Base-by-base conservation (phyloP, 1,140 invertebrate genomes). In the Rhopalosiphum maidis region DNA sequence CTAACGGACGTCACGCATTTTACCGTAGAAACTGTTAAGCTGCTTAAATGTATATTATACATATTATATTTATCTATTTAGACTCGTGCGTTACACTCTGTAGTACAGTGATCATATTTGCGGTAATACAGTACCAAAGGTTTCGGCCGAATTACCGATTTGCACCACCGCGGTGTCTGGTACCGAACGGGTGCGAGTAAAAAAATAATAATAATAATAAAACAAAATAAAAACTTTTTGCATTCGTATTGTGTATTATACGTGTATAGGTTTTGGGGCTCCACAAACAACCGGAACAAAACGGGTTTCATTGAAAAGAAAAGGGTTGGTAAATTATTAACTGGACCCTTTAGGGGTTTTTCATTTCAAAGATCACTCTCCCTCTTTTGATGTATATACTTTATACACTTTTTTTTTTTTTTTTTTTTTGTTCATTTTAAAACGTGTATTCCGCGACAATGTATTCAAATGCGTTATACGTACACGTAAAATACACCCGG, bases 241-340 rank as follows among this genome's bases (percentile, higher is more conserved):
- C 88, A 55, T 93, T 25, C 82, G 51, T 51, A 83, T 92, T 92
- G 77, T 92, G 35, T 54, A 23, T 30, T 90, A 54, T 90, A 90
- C 25, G 43, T 48, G 35, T 91, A 77, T n/a, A 77, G 48, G n/a
- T 85, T 93, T 51, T 93, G 25, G 77, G 91, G 91, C 41, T 54
- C 35, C 82, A 22, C 77, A 83, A 86, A 93, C 91, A 85, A 86
- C 91, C 91, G 91, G 91, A 93, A 93, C 82, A 93, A 93, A 93
- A 86, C 91, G 91, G 82, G 91, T 85, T 93, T 3, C 82, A 86
- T 93, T 93, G 91, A 85, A 93, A 93, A 93, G 82, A 82, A 92
- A 93, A 93, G 91, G 91, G 91, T 93, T 93, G 91, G 91, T 85
- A 93, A 93, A 93, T 93, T 93, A 93, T 93, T 93, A 93, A 93